Evolutionary conservation across 1,140 invertebrate species (phyloP).

Genomic region (Cyphomyrmex costatus): DNA sequence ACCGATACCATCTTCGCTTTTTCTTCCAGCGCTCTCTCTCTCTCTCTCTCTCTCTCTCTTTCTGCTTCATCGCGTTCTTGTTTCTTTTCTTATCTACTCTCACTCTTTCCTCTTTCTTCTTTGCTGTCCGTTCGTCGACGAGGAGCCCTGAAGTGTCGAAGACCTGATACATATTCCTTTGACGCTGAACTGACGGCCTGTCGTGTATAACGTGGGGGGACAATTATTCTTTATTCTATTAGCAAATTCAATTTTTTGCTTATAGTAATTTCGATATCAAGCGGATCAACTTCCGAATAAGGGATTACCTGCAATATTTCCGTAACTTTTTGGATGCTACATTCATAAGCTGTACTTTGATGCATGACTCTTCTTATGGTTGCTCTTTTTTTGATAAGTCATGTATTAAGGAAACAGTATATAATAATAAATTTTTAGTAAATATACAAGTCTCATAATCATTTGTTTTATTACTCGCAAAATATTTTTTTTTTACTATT

Average conservation of each 20-base stretch:
- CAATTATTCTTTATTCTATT: conserved; percentile 32
- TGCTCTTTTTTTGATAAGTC: background rate
- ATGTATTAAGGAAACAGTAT: background rate
- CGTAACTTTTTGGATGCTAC: background rate
- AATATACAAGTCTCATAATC: background rate
- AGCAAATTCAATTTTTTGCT: conserved; percentile 30
- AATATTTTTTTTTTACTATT: conserved; percentile 13
- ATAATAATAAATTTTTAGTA: background rate
- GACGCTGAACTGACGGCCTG: conserved; percentile 17
- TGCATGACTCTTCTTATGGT: background rate
- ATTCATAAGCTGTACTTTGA: background rate
- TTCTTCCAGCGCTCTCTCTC: conserved; percentile 54
- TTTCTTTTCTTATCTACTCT: conserved; percentile 72
- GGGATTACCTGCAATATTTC: background rate
- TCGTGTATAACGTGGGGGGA: conserved; percentile 31
- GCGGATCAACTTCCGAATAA: background rate
- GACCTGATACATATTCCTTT: conserved; percentile 57
- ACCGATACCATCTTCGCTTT: conserved; percentile 81
- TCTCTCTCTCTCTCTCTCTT: conserved; percentile 43
- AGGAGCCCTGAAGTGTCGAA: conserved; percentile 48
- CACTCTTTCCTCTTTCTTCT: conserved; percentile 46
- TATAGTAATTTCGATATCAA: background rate
- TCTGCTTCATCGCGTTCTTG: conserved; percentile 64
- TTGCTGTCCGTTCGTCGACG: conserved; percentile 15
- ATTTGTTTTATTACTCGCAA: conserved; percentile 31